Evolutionary conservation across 2,797 vertebrate species (phyloP).

Genomic region (Onychomys torridus): DNA sequence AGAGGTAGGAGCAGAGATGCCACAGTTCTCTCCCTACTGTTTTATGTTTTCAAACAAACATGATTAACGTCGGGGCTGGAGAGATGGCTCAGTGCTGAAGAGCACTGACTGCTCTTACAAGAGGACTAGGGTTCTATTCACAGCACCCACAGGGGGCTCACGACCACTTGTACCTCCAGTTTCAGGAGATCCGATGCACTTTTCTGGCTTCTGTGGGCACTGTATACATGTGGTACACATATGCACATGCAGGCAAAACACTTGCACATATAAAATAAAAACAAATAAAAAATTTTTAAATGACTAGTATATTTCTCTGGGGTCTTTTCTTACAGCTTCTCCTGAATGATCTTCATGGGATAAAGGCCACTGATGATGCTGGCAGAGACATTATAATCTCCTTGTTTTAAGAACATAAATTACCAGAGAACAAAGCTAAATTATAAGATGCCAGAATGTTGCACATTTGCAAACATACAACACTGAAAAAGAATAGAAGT

Average conservation of each 20-base stretch:
- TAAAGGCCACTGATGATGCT: background rate
- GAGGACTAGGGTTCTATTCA: background rate
- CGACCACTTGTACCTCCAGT: background rate
- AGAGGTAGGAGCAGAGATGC: background rate
- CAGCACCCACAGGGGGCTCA: background rate
- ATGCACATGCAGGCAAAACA: background rate
- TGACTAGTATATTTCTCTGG: background rate
- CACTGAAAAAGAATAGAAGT: background rate
- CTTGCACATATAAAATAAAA: background rate
- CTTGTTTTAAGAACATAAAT: constrained; percentile 36
- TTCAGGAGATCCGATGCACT: background rate
- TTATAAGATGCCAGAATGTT: constrained; percentile 16
- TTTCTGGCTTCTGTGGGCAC: background rate
- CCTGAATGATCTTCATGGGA: background rate
- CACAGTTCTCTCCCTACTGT: background rate
- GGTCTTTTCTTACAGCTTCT: background rate
- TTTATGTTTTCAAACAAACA: background rate
- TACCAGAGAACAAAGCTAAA: background rate
- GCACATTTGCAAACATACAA: background rate
- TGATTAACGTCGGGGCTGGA: background rate
- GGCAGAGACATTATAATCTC: background rate
- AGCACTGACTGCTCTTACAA: background rate
- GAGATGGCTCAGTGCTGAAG: background rate
- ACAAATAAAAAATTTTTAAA: background rate
- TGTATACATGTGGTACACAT: background rate